Evolutionary conservation across 2,797 vertebrate species (phyloP), one percentile per base, ranked within the genome.

Genomic region (Astyanax mexicanus): DNA sequence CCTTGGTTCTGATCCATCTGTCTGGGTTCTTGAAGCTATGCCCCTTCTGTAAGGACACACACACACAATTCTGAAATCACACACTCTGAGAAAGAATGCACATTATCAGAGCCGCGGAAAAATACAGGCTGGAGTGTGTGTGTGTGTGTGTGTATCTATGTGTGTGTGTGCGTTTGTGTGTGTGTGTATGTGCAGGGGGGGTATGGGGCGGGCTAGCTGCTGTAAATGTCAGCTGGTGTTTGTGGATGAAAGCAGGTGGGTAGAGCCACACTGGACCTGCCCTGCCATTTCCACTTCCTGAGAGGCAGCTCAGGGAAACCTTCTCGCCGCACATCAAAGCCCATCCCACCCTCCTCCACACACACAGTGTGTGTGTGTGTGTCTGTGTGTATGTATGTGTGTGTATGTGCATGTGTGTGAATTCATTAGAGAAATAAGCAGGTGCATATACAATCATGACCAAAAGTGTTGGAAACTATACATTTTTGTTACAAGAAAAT

Each of bases 171-270:
- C 40, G 60, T 64, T 21, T 44, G 19, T 27, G 42, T 64, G 42
- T n/a, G 42, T 58, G 52, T 40, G 13, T 29, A 2, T 37, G 45
- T 51, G n/a, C n/a, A n/a, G n/a, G n/a, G n/a, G n/a, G n/a, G n/a
- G n/a, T n/a, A n/a, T n/a, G 19, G 21, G 2, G 35, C 21, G 51
- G 51, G 25, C 25, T 11, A 32, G 60, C 61, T 72, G 54, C 55
- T 42, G 73, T 83, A 83, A 83, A 83, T 83, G 81, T 83, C 81
- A 83, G 66, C 9, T 57, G 42, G 77, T 77, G 44, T 82, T 76
- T 80, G 74, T 74, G 72, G 81, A 80, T 80, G 70, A 83, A 82
- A 82, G 72, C 23, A 45, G 72, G 40, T 35, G 64, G 38, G 74
- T 44, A 60, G 42, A 75, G 27, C 62, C 62, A 25, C 51, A 29